Conservation (phyloP, 2,797 vertebrate species). For the Phoeniculus purpureus region DNA sequence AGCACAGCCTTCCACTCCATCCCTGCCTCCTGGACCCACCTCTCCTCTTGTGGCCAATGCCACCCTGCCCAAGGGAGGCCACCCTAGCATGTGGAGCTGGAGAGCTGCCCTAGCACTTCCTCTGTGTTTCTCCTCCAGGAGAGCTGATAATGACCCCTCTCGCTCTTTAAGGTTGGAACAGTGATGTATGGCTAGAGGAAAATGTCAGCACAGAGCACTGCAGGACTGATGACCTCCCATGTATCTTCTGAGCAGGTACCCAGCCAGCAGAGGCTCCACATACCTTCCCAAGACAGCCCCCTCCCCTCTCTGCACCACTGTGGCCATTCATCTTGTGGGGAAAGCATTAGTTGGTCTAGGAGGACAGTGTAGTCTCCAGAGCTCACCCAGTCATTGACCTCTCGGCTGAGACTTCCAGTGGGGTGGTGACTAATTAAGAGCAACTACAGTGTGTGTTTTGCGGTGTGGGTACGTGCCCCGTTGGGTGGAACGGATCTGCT, state of each 20-base stretch:
- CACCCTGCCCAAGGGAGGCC: neutral
- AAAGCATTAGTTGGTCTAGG: neutral
- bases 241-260: constrained; percentile 27
- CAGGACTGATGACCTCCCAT: constrained; percentile 15
- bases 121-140: neutral
- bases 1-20: neutral
- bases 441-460: neutral
- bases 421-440: neutral
- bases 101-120: fast-evolving
- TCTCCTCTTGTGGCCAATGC: neutral
- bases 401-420: neutral
- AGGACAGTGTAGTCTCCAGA: constrained; percentile 37
- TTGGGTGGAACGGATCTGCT: neutral
- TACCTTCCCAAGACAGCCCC: neutral
- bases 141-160: neutral
- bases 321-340: constrained; percentile 17
- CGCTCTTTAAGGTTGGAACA: neutral
- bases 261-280: neutral
- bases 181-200: neutral
- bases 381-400: constrained; percentile 55
- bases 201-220: neutral
- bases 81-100: neutral
- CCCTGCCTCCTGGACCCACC: neutral
- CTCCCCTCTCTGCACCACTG: neutral
- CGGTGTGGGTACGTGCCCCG: neutral